Percentiles rank a stretch among this genome's conserved stretches.
Evolutionary conservation across 1,140 invertebrate species (phyloP).

Genomic region (Phortica variegata): DNA sequence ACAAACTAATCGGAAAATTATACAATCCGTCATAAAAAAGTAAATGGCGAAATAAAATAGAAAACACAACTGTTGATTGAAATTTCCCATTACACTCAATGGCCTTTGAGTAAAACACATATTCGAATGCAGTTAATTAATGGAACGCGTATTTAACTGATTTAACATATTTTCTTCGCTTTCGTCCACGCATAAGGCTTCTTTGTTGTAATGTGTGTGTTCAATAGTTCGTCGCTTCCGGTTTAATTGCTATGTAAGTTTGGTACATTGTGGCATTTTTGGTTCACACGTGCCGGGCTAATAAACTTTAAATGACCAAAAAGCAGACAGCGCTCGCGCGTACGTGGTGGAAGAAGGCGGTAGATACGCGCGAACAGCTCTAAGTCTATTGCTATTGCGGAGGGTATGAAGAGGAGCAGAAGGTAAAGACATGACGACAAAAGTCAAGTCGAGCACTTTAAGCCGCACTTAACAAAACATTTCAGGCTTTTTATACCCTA

Average conservation of each 20-base stretch:
- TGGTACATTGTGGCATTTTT: constrained; percentile 50
- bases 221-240: too few species aligned
- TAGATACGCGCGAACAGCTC: too few species aligned
- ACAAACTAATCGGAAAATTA: too few species aligned
- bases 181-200: constrained; percentile 11
- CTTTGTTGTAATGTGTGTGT: too few species aligned
- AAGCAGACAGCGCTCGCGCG: constrained; percentile 25
- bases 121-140: too few species aligned
- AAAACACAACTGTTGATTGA: too few species aligned
- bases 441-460: constrained; percentile 34
- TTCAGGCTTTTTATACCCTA: constrained; percentile 13
- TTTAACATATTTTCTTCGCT: neutral
- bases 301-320: constrained; percentile 52
- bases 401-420: constrained; percentile 15
- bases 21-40: too few species aligned
- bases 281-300: constrained; percentile 50
- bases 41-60: too few species aligned
- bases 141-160: constrained; percentile 16
- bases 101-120: too few species aligned
- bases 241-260: constrained; percentile 45
- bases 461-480: constrained; percentile 22
- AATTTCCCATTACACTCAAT: too few species aligned
- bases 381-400: constrained; percentile 7
- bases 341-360: too few species aligned
- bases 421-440: constrained; percentile 21